phyloP scores from a whole-genome alignment of 2,888 invertebrate species.

The Drosophila limbata region DNA sequence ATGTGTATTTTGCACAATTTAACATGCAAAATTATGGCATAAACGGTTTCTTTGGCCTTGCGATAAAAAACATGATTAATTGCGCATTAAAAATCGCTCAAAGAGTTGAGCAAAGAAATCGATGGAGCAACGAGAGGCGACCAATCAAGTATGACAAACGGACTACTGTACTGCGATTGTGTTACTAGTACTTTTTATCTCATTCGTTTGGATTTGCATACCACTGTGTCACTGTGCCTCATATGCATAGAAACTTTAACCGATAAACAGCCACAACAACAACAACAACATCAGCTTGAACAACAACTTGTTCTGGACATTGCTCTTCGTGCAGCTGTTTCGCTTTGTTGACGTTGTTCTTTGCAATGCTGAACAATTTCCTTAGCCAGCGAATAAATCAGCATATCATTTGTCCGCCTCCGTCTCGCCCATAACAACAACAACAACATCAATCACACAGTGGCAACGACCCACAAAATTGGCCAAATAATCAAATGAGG shows the following conservation, averaged over 20 bases:
- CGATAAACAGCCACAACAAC: conserved; percentile 9
- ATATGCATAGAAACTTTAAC: conserved; percentile 10
- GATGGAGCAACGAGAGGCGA: conserved; percentile 22
- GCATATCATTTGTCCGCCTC: conserved; percentile 29
- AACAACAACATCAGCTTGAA: not conserved
- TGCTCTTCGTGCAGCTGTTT: conserved; percentile 39
- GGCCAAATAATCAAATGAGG: conserved; percentile 26
- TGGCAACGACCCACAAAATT: conserved; percentile 36
- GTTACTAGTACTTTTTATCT: not conserved
- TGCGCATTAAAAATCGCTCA: conserved; percentile 40
- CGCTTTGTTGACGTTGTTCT: conserved; percentile 52
- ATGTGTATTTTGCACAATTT: conserved; percentile 2
- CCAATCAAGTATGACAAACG: conserved; percentile 22
- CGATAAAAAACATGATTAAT: conserved; percentile 48
- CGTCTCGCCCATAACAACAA: conserved; percentile 10
- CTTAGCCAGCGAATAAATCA: conserved; percentile 27
- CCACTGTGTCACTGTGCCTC: conserved; percentile 43
- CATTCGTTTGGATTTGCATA: conserved; percentile 6
- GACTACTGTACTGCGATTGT: conserved; percentile 3
- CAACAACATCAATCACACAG: not conserved
- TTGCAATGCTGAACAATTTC: conserved; percentile 29
- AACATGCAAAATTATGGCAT: conserved; percentile 11
- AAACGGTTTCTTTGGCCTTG: conserved; percentile 42
- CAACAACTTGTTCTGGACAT: conserved; percentile 45
- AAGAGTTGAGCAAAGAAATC: conserved; percentile 23